Evolutionary conservation across 2,888 invertebrate genomes (phyloP), one percentile per base, ranked within the genome.

Genomic region (Drosophila cracens): DNA sequence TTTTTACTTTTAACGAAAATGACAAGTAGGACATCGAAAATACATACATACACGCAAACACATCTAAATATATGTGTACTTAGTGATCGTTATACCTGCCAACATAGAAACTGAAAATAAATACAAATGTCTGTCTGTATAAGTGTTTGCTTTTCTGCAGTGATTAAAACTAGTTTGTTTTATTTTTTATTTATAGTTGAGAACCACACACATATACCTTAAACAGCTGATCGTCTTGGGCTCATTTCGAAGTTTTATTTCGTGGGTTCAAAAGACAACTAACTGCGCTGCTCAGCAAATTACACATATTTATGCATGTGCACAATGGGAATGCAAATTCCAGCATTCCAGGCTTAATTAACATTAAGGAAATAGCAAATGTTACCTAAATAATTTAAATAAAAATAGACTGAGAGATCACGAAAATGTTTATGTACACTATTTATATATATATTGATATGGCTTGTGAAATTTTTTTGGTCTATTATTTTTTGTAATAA

Each of bases 1-100:
- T 36, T 57, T 67, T 58, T 74, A 36, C 66, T 67, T 54, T 67
- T 61, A 27, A 65, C 31, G 27, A 58, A 29, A 34, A 36, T 48
- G 25, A 63, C 34, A 58, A 46, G 46, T 46, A 46, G 46, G 25
- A 46, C 46, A 46, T 46, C 8, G 13, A 46, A 46, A 46, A 46
- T 16, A 46, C 27, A 21, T 16, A 43, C 3, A 21, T 43, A 21
- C 3, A 13, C 1, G 21, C 21, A 21, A 21, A 21, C 43, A 21
- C 5, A 13, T 43, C 21, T 4, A 25, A 25, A 16, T 46, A 25
- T 46, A 46, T 21, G 21, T 46, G 21, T 25, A 46, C 46, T 46
- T 7, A 46, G 21, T 46, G 16, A 46, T 46, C 46, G 46, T 46
- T 46, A 46, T 46, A 46, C 16, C 21, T 25, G 46, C 16, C 21